Conservation (phyloP, 92 coral and sea anemone genomes). For the Ricordea florida region DNA sequence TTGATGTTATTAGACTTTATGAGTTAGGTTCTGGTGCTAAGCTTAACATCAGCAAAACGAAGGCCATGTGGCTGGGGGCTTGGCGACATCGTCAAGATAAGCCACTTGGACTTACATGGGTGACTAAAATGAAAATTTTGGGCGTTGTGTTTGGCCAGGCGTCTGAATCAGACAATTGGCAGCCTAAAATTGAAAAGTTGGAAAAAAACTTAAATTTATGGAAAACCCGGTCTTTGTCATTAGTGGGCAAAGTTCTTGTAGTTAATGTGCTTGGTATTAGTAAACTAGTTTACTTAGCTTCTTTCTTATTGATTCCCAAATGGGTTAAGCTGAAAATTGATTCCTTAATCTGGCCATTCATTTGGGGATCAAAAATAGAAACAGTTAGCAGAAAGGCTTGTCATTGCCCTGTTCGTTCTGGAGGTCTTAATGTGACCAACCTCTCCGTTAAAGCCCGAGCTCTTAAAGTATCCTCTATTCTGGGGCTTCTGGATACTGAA, state of each 20-base stretch:
- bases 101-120: constrained; percentile 30
- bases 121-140: not conserved
- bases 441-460: not conserved
- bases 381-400: not conserved
- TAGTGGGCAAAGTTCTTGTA: not conserved
- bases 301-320: not conserved
- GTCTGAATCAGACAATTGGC: not conserved
- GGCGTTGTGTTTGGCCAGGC: not conserved
- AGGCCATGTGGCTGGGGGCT: constrained; percentile 43
- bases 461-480: not conserved
- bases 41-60: constrained; percentile 9
- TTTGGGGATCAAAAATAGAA: constrained; percentile 17
- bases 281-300: not conserved
- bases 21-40: constrained; percentile 14
- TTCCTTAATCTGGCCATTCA: not conserved
- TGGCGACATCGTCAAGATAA: not conserved
- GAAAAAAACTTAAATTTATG: constrained; percentile 6
- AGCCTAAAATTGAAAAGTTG: not conserved
- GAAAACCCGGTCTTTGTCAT: not conserved
- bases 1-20: not conserved
- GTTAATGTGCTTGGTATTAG: not conserved
- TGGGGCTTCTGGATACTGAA: not conserved
- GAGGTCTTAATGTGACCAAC: not conserved
- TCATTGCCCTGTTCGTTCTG: not conserved
- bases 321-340: not conserved